phyloP scores from a whole-genome alignment of 2,113 vertebrate species.

The Ginglymostoma cirratum region DNA sequence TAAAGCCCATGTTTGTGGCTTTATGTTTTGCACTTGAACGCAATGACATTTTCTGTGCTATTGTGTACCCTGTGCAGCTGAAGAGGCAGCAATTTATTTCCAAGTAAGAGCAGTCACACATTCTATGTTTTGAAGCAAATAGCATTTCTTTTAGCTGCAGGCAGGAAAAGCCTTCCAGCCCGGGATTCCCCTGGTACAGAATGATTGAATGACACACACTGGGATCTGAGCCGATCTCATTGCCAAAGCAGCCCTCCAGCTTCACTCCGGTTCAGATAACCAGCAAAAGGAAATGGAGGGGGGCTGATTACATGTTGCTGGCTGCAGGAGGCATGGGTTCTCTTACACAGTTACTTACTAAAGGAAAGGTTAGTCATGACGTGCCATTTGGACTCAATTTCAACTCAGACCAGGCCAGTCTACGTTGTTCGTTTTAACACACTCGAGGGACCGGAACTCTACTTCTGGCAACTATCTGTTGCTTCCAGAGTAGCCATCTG shows the following conservation, averaged over 20 bases:
- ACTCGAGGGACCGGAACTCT: constrained; percentile 20
- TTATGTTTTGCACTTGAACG: not conserved
- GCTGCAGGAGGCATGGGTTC: not conserved
- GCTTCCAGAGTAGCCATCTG: constrained; percentile 20
- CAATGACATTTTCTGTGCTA: not conserved
- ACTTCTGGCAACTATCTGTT: constrained; percentile 33
- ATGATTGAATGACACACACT: not conserved
- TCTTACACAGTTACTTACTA: not conserved
- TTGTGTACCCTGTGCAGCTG: not conserved
- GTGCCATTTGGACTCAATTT: not conserved
- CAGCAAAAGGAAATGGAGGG: not conserved
- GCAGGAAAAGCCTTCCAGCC: not conserved
- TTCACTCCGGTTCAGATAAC: not conserved
- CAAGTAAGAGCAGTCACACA: not conserved
- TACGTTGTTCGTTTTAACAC: constrained; percentile 22
- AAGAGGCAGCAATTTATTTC: not conserved
- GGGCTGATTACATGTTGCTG: not conserved
- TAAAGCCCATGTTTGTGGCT: not conserved
- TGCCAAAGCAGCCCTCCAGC: not conserved
- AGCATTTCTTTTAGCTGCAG: not conserved
- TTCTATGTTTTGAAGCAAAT: not conserved
- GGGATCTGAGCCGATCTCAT: no score
- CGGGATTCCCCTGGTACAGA: not conserved
- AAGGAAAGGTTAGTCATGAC: constrained; percentile 18
- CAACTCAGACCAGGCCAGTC: constrained; percentile 4